These are phyloP conservation scores for Pithys albifrons DNA, from an alignment of 2,113 vertebrate species.

Conservation along the genomic window DNA sequence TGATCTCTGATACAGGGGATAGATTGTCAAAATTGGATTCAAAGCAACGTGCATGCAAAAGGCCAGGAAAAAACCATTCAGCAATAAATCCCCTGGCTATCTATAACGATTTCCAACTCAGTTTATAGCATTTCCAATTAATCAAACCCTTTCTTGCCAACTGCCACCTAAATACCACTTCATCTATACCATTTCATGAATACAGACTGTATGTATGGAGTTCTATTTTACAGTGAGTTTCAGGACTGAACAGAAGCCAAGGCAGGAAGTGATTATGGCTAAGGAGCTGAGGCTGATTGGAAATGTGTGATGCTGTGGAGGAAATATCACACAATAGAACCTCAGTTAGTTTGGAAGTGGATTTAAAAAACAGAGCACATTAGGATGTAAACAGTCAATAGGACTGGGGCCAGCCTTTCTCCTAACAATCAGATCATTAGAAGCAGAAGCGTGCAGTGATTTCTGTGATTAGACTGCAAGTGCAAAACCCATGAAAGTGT, in stretches of 20 bases:
- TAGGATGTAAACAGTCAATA: slow-evolving; percentile 26
- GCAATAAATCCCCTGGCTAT: background rate
- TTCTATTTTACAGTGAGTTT: background rate
- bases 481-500: background rate
- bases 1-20: background rate
- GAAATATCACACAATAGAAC: slow-evolving; percentile 41
- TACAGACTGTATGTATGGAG: rapidly evolving
- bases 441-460: background rate
- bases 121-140: background rate
- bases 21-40: background rate
- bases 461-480: background rate
- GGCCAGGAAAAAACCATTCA: background rate
- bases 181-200: background rate
- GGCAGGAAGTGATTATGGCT: slow-evolving; percentile 31
- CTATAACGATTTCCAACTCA: background rate
- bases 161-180: background rate
- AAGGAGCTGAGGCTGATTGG: slow-evolving; percentile 13
- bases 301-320: slow-evolving; percentile 2
- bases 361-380: background rate
- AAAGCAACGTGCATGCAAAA: background rate
- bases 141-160: background rate
- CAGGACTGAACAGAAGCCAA: slow-evolving; percentile 8
- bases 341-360: background rate
- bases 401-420: background rate
- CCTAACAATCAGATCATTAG: background rate